Evolutionary conservation across 2,113 vertebrate genomes (phyloP).

Genomic region (Apistogramma diplotaenia): DNA sequence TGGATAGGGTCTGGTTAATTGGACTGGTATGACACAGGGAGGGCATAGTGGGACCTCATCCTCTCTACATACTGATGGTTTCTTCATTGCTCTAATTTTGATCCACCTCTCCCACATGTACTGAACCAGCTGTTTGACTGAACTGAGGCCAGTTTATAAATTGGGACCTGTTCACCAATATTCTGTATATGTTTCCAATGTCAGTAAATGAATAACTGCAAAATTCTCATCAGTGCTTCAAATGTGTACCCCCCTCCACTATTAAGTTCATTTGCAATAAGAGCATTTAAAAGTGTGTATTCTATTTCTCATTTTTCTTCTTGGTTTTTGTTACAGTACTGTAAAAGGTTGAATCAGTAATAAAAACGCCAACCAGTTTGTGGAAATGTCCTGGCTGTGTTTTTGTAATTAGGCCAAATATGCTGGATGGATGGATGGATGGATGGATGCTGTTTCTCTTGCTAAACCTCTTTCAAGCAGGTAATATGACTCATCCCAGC

Average conservation of each 20-base stretch:
- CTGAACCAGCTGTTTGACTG: constrained; percentile 31
- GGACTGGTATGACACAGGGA: constrained; percentile 28
- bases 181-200: neutral
- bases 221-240: constrained; percentile 12
- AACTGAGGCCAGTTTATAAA: constrained; percentile 2
- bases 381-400: constrained; percentile 8
- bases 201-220: constrained; percentile 24
- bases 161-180: constrained; percentile 4
- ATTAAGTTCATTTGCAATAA: constrained; percentile 64
- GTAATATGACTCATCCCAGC: neutral
- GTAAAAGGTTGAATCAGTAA: constrained; percentile 70
- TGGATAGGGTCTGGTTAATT: constrained; percentile 35
- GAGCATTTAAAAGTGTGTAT: constrained; percentile 58
- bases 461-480: neutral
- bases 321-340: constrained; percentile 73
- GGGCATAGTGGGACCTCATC: constrained; percentile 42
- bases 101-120: neutral
- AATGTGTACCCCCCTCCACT: neutral
- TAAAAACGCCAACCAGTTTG: constrained; percentile 56
- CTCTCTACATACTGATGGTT: constrained; percentile 19
- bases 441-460: neutral
- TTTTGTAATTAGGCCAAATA: neutral
- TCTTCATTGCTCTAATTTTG: constrained; percentile 27
- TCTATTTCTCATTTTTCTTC: constrained; percentile 41
- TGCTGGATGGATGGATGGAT: too few species aligned